These are phyloP conservation scores for Passerina amoena DNA, from an alignment of 2,113 vertebrate species.

Conservation along the genomic window DNA sequence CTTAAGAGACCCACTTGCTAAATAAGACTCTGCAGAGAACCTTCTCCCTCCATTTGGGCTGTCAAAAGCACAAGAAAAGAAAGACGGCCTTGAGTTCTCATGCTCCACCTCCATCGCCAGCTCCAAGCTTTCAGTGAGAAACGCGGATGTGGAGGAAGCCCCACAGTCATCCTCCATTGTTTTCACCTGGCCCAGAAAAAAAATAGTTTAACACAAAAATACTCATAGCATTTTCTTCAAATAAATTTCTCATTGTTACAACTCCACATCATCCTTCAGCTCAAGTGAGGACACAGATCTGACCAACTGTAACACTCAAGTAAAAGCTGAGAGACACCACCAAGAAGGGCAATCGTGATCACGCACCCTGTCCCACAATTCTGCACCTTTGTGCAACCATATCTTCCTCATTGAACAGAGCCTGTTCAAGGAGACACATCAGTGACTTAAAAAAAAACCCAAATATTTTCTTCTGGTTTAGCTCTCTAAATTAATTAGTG, in stretches of 20 bases:
- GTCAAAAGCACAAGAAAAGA: constrained; percentile 84
- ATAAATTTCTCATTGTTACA: neutral
- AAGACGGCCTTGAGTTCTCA: constrained; percentile 67
- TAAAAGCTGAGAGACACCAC: neutral
- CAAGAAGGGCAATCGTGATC: neutral
- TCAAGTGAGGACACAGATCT: neutral
- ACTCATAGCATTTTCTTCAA: neutral
- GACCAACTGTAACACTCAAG: neutral
- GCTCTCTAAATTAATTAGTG: neutral
- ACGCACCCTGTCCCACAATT: neutral
- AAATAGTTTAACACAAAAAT: neutral
- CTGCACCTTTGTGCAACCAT: neutral
- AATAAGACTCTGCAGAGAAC: constrained; percentile 83
- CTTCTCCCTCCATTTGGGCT: constrained; percentile 65
- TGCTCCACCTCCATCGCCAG: constrained; percentile 70
- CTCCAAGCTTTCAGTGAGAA: constrained; percentile 78
- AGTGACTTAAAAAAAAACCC: neutral
- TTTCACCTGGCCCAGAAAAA: constrained; percentile 29
- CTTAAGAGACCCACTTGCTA: constrained; percentile 86
- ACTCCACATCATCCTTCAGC: neutral
- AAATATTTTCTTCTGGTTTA: neutral
- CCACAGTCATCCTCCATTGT: constrained; percentile 81
- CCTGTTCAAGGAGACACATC: neutral
- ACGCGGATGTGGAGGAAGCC: constrained; percentile 69
- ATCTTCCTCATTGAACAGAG: neutral